phyloP scores from a whole-genome alignment of 35 echinoderm and acorn worm genomes.

The Patiria miniata region DNA sequence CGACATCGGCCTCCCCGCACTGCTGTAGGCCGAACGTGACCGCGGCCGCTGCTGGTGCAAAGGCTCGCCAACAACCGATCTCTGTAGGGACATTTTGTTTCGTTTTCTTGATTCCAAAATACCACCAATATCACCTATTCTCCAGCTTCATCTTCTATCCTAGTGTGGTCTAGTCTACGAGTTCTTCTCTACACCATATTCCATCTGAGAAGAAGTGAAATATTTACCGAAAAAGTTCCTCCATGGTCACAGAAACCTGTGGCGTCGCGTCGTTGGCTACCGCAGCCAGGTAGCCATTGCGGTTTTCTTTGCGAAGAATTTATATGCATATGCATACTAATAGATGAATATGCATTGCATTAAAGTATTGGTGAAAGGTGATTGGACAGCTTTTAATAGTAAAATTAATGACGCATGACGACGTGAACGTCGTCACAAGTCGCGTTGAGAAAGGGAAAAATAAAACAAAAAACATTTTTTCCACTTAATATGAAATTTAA shows the following conservation, averaged over 20 bases:
- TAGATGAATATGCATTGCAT: neutral
- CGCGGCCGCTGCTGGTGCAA: neutral
- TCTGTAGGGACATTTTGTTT: conserved; percentile 33
- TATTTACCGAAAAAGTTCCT: too few relatives aligned
- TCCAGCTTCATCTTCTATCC: neutral
- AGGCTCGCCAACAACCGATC: conserved; percentile 17
- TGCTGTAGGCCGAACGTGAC: neutral
- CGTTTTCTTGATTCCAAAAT: conserved; percentile 2
- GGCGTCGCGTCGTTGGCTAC: conserved; percentile 25
- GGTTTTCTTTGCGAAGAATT: neutral
- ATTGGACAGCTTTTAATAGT: too few relatives aligned
- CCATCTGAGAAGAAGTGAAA: neutral
- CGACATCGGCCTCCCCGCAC: neutral
- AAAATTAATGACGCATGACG: too few relatives aligned
- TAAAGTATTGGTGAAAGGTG: neutral
- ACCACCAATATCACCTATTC: too few relatives aligned
- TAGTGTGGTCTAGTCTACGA: too few relatives aligned
- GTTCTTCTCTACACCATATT: too few relatives aligned
- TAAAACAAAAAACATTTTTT: too few relatives aligned
- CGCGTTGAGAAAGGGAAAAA: too few relatives aligned
- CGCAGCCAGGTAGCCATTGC: conserved; percentile 14
- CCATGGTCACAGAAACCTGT: neutral
- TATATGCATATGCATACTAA: neutral
- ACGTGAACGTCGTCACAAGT: too few relatives aligned
- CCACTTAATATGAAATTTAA: too few relatives aligned